Conservation (phyloP, 2,797 vertebrate genomes). For the Megaceryle alcyon region DNA sequence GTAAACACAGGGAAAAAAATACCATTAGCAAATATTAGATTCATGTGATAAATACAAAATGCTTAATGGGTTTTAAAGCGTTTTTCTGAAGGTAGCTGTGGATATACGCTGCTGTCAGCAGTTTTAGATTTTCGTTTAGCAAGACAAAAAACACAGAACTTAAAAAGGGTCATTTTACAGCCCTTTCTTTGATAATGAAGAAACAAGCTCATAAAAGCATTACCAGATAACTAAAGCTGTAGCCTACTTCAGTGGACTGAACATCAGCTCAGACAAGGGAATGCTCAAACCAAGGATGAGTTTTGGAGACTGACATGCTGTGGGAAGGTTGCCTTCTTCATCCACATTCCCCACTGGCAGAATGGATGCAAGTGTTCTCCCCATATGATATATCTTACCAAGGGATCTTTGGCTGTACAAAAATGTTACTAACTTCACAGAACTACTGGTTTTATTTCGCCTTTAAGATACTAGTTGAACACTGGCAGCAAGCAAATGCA, state of each 20-base stretch:
- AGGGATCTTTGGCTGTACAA: neutral
- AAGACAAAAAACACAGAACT: neutral
- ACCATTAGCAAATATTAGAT: constrained; percentile 50
- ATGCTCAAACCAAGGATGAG: neutral
- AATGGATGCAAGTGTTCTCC: neutral
- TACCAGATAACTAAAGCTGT: neutral
- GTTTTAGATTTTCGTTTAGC: neutral
- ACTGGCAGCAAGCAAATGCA: neutral
- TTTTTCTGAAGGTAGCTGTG: neutral
- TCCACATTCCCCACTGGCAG: neutral
- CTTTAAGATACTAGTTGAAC: neutral
- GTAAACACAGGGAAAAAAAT: constrained; percentile 63
- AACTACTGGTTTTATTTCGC: neutral
- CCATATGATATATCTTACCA: rapidly evolving
- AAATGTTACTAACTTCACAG: neutral
- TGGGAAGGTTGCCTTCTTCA: rapidly evolving
- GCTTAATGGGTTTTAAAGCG: constrained; percentile 20
- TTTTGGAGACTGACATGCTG: neutral
- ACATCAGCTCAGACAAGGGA: neutral
- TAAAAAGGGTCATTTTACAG: neutral
- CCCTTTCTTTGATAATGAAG: neutral
- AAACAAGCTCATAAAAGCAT: neutral
- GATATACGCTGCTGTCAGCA: neutral
- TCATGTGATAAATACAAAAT: constrained; percentile 47
- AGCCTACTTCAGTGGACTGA: neutral